Evolutionary conservation across 2,113 vertebrate genomes (phyloP), one percentile per base, ranked within the genome.

Genomic region (Engraulis encrasicolus): DNA sequence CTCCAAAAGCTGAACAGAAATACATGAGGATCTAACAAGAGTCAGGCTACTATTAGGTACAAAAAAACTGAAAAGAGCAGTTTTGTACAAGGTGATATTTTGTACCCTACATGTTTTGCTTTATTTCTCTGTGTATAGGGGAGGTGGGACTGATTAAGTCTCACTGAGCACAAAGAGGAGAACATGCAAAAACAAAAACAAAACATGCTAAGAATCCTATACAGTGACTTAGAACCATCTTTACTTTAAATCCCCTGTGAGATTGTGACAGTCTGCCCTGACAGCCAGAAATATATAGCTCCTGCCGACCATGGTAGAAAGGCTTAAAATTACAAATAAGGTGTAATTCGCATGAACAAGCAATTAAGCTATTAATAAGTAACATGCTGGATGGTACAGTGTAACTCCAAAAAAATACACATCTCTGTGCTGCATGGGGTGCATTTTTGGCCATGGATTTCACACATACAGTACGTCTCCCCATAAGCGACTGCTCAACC

Each of bases 141-240:
- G 50, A 49, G 9, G 78, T 66, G 78, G 49, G 78, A 80, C 80
- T 80, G 82, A 81, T 61, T 78, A 77, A 58, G 58, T n/a, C 58
- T 66, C 40, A 45, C 17, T 50, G 77, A 84, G 81, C 78, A 90
- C 85, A 23, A 58, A 85, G 85, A 66, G 58, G 58, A 83, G n/a
- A 79, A 80, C 89, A 88, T 90, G 89, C 89, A 90, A 88, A 79
- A 80, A 78, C n/a, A 74, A n/a, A n/a, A n/a, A n/a, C n/a, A n/a
- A n/a, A n/a, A 18, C 89, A 90, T 90, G 89, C 89, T 88, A 86
- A 80, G 86, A 81, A 80, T 84, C 80, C 58, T 82, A 85, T 61
- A 83, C 81, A 78, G 83, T 79, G 78, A 81, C 14, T 49, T 38
- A 66, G 82, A 50, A 54, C 20, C 77, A 50, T 61, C 66, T 77